Conservation (phyloP, 2,888 invertebrate genomes). For the Drosophila gaucha region DNA sequence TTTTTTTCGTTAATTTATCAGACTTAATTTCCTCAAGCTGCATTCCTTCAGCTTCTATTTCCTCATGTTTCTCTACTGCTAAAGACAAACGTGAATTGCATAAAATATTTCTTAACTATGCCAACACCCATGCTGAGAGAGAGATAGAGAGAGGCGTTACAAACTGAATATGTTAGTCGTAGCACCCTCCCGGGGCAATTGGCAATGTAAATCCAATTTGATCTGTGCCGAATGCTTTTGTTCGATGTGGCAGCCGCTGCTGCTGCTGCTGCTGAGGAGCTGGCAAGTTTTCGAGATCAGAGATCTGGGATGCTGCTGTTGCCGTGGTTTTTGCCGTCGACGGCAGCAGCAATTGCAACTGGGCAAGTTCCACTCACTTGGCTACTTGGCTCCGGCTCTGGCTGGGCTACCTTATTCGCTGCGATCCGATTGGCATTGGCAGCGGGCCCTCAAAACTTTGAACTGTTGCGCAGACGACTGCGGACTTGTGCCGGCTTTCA, state of each 20-base stretch:
- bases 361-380: conserved; percentile 22
- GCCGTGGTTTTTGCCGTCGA: conserved; percentile 21
- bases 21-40: no score
- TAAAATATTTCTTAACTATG: no score
- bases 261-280: conserved; percentile 35
- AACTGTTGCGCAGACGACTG: conserved; percentile 81
- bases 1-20: no score
- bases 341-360: conserved; percentile 43
- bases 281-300: conserved; percentile 66
- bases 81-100: no score
- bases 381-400: conserved; percentile 34
- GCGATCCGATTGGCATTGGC: conserved; percentile 71
- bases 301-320: conserved; percentile 46
- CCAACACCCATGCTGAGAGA: not conserved
- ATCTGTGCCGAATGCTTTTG: conserved; percentile 80
- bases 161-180: conserved; percentile 26
- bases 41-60: no score
- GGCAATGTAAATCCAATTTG: conserved; percentile 78
- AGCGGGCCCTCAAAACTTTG: conserved; percentile 81
- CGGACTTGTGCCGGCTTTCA: conserved; percentile 83
- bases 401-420: conserved; percentile 58
- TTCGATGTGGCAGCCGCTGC: conserved; percentile 61
- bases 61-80: no score
- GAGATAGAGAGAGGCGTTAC: conserved; percentile 30
- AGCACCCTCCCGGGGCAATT: conserved; percentile 21